Evolutionary conservation across 1,140 invertebrate genomes (phyloP).

Genomic region (Berghia stephanieae): DNA sequence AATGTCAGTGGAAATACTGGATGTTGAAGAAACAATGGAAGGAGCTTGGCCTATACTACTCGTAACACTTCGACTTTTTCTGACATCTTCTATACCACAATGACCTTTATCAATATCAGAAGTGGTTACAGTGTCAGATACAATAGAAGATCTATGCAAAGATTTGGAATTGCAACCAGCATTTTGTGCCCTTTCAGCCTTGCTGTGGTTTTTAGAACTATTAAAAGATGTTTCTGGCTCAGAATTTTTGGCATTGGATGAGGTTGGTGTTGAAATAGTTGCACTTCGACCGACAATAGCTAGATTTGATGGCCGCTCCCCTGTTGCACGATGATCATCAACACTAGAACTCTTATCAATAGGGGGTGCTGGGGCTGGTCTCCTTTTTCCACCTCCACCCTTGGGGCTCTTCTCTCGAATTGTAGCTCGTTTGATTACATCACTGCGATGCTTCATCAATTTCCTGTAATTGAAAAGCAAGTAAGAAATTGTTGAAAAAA

Average conservation of each 20-base stretch:
- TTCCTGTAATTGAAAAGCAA: slow-evolving; percentile 11
- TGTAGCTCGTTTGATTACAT: slow-evolving; percentile 28
- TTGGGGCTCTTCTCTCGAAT: not conserved
- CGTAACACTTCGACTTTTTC: slow-evolving; percentile 28
- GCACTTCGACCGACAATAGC: slow-evolving; percentile 9
- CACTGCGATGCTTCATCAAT: slow-evolving; percentile 27
- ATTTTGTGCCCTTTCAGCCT: slow-evolving; percentile 8
- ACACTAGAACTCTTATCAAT: slow-evolving; percentile 14
- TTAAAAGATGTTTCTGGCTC: not conserved
- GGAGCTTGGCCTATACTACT: slow-evolving; percentile 31
- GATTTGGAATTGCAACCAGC: not conserved
- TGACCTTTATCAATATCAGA: not conserved
- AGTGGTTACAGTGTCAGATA: too few relatives aligned
- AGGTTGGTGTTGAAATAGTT: not conserved
- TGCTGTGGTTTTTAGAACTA: not conserved
- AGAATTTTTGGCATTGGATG: slow-evolving; percentile 5
- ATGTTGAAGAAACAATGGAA: slow-evolving; percentile 27
- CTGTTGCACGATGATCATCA: not conserved
- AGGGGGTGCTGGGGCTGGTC: slow-evolving; percentile 32
- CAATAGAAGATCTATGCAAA: too few relatives aligned
- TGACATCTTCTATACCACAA: not conserved
- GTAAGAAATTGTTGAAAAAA: too few relatives aligned
- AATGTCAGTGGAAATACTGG: slow-evolving; percentile 27
- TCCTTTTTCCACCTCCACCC: slow-evolving; percentile 17
- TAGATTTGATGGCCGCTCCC: not conserved